Evolutionary conservation across 2,888 invertebrate species (phyloP), one percentile per base, ranked within the genome.

Genomic region (Mechanitis messenoides): DNA sequence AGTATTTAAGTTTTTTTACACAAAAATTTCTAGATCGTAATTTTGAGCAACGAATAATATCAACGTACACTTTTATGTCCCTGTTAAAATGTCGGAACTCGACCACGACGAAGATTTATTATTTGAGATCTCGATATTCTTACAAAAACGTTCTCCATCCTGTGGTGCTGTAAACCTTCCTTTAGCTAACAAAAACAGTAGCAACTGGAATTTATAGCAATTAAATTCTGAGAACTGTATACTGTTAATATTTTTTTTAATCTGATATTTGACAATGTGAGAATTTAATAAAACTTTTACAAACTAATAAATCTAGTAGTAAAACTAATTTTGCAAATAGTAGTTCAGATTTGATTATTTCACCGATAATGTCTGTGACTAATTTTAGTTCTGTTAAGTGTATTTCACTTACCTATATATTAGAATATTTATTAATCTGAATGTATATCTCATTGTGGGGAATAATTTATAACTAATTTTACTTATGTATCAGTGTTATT

Each of bases 381-480:
- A 82, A 83, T 81, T 35, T 77, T 72, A 75, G 72, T 65, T 69
- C 76, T 72, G 74, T 78, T 73, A 75, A 79, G 77, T 78, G 72
- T 73, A 72, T 70, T 71, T 69, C 58, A 58, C 60, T 67, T 64
- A 42, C 42, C 42, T 42, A 42, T 42, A 42, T 42, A 42, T 42
- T 42, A 42, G 42, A 42, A 42, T 42, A 31, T 50, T 50, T 50
- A 50, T 50, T 7, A 50, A 1, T 11, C 7, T 11, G 9, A 42
- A 42, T 42, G 11, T 42, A 9, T 42, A 42, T 42, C 42, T 42
- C 38, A n/a, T n/a, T 6, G 35, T 5, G 3, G 2, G 3, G 6
- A 35, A 1, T 6, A 35, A 5, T 35, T 35, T 35, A 35, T 6
- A 35, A 1, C 3, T 35, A 35, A 35, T 35, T 35, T 35, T 20